These are phyloP conservation scores for Maconellicoccus hirsutus DNA, from an alignment of 1,140 invertebrate species.

Conservation along the genomic window DNA sequence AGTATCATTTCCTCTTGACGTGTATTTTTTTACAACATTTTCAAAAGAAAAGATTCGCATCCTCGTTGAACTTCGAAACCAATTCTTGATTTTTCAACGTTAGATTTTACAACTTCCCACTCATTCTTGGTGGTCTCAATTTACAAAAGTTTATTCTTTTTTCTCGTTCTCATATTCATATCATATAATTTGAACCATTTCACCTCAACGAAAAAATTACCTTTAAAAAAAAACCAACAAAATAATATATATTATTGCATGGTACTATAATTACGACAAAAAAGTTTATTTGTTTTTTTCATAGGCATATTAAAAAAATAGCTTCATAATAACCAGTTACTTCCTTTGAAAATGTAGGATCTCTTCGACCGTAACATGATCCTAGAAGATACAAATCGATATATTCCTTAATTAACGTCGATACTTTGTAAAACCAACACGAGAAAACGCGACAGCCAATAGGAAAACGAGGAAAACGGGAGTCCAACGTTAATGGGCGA, in stretches of 20 bases:
- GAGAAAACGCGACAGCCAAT: not conserved
- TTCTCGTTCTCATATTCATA: not conserved
- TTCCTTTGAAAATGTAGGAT: not conserved
- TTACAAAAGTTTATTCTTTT: not conserved
- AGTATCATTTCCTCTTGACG: too few relatives aligned
- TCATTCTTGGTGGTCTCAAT: too few relatives aligned
- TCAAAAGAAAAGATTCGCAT: too few relatives aligned
- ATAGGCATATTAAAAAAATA: not conserved
- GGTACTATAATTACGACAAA: not conserved
- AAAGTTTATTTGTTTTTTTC: conserved; percentile 1
- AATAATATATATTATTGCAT: not conserved
- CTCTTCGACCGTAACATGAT: not conserved
- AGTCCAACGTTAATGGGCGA: not conserved
- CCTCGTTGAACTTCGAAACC: too few relatives aligned
- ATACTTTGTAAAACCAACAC: not conserved
- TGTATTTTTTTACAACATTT: too few relatives aligned
- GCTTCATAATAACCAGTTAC: not conserved
- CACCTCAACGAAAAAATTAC: not conserved
- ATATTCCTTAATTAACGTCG: not conserved
- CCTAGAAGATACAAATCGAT: not conserved
- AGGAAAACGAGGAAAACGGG: not conserved
- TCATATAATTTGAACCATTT: not conserved
- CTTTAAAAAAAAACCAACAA: not conserved
- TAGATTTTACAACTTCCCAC: too few relatives aligned
- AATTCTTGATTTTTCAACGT: too few relatives aligned